phyloP scores from a whole-genome alignment of 1,140 invertebrate species.

The Sitobion miscanthi region DNA sequence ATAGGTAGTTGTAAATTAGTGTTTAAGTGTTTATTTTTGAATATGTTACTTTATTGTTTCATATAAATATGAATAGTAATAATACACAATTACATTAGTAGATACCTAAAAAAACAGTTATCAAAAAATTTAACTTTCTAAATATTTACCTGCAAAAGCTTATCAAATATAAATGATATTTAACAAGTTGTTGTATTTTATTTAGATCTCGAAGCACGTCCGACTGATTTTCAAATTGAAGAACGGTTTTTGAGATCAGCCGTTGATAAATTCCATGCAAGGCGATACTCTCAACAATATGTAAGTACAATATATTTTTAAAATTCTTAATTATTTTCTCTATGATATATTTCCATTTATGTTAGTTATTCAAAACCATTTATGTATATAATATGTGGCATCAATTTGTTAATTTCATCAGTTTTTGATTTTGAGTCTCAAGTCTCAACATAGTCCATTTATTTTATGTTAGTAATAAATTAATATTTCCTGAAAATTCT shows the following conservation, averaged over 20 bases:
- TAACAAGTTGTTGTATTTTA: neutral
- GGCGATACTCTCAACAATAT: conserved; percentile 72
- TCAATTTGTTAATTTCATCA: neutral
- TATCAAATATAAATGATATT: neutral
- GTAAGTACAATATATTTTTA: conserved; percentile 7
- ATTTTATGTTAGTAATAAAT: neutral
- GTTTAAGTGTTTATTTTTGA: too few species aligned
- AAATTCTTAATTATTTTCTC: neutral
- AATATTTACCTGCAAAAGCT: neutral
- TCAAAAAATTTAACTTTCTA: too few species aligned
- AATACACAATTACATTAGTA: too few species aligned
- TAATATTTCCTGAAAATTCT: neutral
- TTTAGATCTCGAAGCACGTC: conserved; percentile 86
- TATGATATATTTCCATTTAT: neutral
- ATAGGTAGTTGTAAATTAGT: too few species aligned
- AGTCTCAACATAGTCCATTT: neutral
- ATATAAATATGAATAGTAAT: too few species aligned
- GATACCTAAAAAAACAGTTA: too few species aligned
- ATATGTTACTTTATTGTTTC: too few species aligned
- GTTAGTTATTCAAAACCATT: too few species aligned
- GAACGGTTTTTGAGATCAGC: conserved; percentile 92
- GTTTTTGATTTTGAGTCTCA: neutral
- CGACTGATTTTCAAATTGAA: conserved; percentile 99
- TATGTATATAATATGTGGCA: neutral
- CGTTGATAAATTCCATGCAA: conserved; percentile 94